Evolutionary conservation across 2,113 vertebrate species (phyloP), one percentile per base, ranked within the genome.

Genomic region (Ammodytes dubius): DNA sequence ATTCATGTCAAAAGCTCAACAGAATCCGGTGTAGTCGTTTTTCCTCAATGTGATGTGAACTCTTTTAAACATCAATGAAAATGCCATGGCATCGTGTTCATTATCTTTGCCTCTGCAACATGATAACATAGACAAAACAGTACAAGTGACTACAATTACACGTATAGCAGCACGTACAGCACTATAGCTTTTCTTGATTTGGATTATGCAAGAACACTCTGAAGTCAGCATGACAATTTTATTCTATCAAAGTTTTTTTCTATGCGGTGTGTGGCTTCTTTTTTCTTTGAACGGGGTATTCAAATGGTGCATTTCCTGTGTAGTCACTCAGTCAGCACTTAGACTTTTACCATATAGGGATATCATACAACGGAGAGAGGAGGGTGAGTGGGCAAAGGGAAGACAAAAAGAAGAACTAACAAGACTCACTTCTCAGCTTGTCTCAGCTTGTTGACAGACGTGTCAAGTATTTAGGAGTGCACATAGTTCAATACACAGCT

Each of bases 331-430:
- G 66, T 78, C 70, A 47, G 66, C 61, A 72, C 52, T 65, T 42
- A 88, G 50, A 19, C 77, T 81, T 81, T 95, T 91, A 93, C 94
- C 95, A 83, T 95, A 93, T 93, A 94, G 77, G 93, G 95, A 87
- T 67, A 27, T 27, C 27, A 27, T 27, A 67, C 78, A 82, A 59
- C 78, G 59, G 66, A 90, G 84, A 80, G 84, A 80, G 42, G 72
- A 85, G 71, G 49, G 42, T 43, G 12, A 40, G 65, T 39, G 54
- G 65, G 77, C 59, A 79, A 43, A 78, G 35, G 78, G 70, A 85
- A 92, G 87, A 89, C 82, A 86, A 27, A 90, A 88, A 91, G 87
- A 81, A 83, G 85, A 91, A 92, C 60, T 70, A 46, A 64, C 40
- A 39, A 57, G 74, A 79, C 61, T 86, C 64, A 79, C 45, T 58